These are phyloP conservation scores for Nephrotoma appendiculata DNA, from an alignment of 2,888 invertebrate genomes.

Conservation along the genomic window DNA sequence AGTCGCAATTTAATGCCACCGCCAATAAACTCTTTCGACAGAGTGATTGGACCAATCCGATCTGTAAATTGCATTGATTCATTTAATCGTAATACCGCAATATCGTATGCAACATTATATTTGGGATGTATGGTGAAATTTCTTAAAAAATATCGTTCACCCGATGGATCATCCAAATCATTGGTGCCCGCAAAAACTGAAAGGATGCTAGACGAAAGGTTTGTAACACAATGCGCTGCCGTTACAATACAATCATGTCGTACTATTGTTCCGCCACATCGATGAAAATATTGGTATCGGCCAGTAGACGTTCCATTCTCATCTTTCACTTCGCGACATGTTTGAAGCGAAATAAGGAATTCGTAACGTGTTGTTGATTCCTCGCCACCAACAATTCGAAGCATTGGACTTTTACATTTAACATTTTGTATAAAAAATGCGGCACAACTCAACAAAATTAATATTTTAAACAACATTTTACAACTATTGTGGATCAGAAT, in stretches of 20 bases:
- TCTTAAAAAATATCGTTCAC: not conserved
- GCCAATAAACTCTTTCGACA: not conserved
- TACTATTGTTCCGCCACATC: conserved; percentile 8
- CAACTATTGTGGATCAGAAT: not conserved
- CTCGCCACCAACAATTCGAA: not conserved
- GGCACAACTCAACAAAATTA: not conserved
- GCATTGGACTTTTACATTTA: not conserved
- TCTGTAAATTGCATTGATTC: not conserved
- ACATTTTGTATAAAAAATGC: not conserved
- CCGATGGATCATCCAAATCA: not conserved
- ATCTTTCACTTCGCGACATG: not conserved
- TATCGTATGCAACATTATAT: not conserved
- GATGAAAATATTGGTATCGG: not conserved
- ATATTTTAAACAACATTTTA: not conserved
- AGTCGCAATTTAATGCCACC: not conserved
- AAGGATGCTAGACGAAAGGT: not conserved
- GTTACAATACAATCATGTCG: not conserved
- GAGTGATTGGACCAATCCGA: not conserved
- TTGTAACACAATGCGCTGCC: conserved; percentile 7
- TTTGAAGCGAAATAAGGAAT: not conserved
- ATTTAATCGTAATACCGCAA: not conserved
- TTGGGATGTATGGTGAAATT: not conserved
- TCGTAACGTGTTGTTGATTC: not conserved
- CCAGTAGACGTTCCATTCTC: not conserved
- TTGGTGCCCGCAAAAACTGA: not conserved